Conservation (phyloP, 1,140 invertebrate species). For the Panagrolaimus sp. region DNA sequence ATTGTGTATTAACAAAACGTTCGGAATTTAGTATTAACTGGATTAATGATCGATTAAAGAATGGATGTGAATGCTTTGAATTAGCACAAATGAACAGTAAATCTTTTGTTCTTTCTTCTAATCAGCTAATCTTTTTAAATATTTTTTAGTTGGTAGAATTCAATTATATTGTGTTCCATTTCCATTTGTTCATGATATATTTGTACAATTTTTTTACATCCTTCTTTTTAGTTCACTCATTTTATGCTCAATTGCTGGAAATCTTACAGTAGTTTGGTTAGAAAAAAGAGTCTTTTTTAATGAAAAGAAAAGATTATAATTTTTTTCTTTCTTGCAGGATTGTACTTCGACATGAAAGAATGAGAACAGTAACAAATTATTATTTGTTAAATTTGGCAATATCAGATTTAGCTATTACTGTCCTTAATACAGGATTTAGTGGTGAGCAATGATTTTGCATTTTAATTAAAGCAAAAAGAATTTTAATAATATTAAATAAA, state of each 20-base stretch:
- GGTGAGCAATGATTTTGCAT: slow-evolving; percentile 40
- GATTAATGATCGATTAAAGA: not conserved
- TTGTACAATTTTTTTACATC: slow-evolving; percentile 40
- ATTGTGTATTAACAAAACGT: not conserved
- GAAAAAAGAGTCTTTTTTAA: slow-evolving; percentile 11
- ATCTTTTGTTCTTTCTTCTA: too few relatives aligned
- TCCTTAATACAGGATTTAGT: slow-evolving; percentile 53
- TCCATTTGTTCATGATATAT: slow-evolving; percentile 27
- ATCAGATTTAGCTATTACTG: slow-evolving; percentile 47
- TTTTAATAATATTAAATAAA: not conserved
- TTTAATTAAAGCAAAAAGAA: slow-evolving; percentile 9
- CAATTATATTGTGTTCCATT: slow-evolving; percentile 20
- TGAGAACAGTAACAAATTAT: slow-evolving; percentile 55
- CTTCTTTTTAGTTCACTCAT: slow-evolving; percentile 37
- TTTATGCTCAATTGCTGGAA: slow-evolving; percentile 35
- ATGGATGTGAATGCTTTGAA: not conserved
- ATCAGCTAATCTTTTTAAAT: not conserved
- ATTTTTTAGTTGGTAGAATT: not conserved
- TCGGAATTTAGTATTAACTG: not conserved
- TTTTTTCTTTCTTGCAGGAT: slow-evolving; percentile 37
- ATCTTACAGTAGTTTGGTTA: slow-evolving; percentile 46
- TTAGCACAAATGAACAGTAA: not conserved
- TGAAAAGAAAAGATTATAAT: too few relatives aligned
- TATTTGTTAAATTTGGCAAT: slow-evolving; percentile 46
- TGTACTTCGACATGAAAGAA: slow-evolving; percentile 50